Conservation (phyloP, 1,140 invertebrate genomes). For the Linepithema humile region DNA sequence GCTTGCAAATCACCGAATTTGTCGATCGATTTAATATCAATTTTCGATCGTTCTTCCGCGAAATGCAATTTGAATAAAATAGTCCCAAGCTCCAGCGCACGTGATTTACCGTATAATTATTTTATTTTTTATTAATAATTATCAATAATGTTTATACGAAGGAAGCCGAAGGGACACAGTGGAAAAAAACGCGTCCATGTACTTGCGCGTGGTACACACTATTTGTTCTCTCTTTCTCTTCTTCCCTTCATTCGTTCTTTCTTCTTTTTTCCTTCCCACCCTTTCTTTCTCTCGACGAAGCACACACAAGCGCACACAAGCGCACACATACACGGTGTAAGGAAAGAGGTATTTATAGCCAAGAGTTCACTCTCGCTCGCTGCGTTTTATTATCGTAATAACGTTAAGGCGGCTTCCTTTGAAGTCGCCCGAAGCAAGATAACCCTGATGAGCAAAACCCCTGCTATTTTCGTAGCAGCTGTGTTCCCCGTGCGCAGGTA, state of each 20-base stretch:
- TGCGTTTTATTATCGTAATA: conserved; percentile 61
- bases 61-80: too few species aligned
- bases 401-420: conserved; percentile 54
- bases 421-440: conserved; percentile 69
- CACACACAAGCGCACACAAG: too few species aligned
- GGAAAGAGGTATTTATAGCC: conserved; percentile 72
- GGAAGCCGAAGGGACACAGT: too few species aligned
- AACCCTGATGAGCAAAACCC: conserved; percentile 57
- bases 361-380: conserved; percentile 59
- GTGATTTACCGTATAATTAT: too few species aligned
- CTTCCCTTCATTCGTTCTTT: too few species aligned
- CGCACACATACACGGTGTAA: conserved; percentile 45
- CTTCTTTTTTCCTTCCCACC: too few species aligned
- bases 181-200: too few species aligned
- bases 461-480: conserved; percentile 52
- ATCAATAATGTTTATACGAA: too few species aligned
- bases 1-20: neutral
- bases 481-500: conserved; percentile 39
- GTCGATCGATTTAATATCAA: neutral
- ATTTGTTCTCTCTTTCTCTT: too few species aligned
- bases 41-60: conserved; percentile 8
- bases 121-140: too few species aligned
- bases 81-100: too few species aligned
- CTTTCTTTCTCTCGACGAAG: neutral
- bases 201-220: too few species aligned